A percentile compares a stretch with the other conserved stretches of the same genome.
Evolutionary conservation across 2,888 invertebrate species (phyloP).

Genomic region (Hololepta plana): DNA sequence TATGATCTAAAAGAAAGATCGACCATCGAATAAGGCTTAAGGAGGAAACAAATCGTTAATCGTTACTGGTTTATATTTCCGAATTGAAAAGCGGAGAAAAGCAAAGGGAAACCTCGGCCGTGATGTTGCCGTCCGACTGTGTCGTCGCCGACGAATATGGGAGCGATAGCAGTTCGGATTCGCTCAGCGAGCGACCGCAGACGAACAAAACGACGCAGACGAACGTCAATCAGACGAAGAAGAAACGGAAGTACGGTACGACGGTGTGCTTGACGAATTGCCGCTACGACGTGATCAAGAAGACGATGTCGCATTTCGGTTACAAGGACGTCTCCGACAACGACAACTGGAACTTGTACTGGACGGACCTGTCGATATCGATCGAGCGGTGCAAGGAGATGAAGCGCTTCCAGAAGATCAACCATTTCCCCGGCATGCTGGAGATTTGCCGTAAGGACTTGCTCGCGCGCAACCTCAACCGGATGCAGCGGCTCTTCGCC

Average conservation of each 20-base stretch:
- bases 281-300: slow-evolving; percentile 54
- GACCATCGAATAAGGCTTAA: no score
- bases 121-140: no score
- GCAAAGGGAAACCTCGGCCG: slow-evolving; percentile 11
- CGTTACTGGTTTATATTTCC: no score
- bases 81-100: slow-evolving; percentile 9
- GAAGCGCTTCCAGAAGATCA: slow-evolving; percentile 82
- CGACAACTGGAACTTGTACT: slow-evolving; percentile 78
- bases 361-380: slow-evolving; percentile 78
- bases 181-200: no score
- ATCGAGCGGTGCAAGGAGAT: slow-evolving; percentile 77
- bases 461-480: slow-evolving; percentile 71
- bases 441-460: slow-evolving; percentile 58
- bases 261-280: slow-evolving; percentile 52
- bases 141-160: no score
- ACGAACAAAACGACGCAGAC: slow-evolving; percentile 1
- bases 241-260: slow-evolving; percentile 18
- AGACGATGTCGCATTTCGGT: slow-evolving; percentile 49
- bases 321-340: slow-evolving; percentile 63
- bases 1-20: no score
- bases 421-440: slow-evolving; percentile 61
- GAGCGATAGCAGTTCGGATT: no score
- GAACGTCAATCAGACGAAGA: no score
- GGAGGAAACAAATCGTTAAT: no score
- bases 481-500: slow-evolving; percentile 77